Conservation (phyloP, 1,140 invertebrate species). For the Pseudomyrmex pallidus region DNA sequence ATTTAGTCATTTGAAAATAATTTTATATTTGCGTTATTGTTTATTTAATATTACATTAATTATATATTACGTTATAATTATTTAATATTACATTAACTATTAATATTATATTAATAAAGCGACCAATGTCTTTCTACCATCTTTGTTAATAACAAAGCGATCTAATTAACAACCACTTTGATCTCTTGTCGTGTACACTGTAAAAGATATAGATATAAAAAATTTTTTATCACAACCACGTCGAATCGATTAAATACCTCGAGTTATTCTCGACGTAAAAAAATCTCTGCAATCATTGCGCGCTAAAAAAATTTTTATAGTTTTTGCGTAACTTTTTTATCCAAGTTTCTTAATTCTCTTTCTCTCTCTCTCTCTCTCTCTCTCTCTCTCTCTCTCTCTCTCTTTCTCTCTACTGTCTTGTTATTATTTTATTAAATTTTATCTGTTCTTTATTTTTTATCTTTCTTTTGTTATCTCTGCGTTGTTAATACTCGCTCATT, state of each 20-base stretch:
- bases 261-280: background rate
- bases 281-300: background rate
- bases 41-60: background rate
- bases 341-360: background rate
- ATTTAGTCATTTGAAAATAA: too few relatives aligned
- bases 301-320: conserved; percentile 7
- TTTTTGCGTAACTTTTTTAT: background rate
- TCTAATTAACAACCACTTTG: background rate
- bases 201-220: background rate
- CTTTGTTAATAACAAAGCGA: background rate
- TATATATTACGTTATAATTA: too few relatives aligned
- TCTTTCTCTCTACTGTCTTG: too few relatives aligned
- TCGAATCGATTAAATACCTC: conserved; percentile 31
- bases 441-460: too few relatives aligned
- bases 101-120: background rate
- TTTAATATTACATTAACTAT: background rate
- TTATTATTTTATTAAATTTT: too few relatives aligned
- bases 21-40: too few relatives aligned
- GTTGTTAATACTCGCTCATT: too few relatives aligned
- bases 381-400: too few relatives aligned
- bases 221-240: conserved; percentile 25
- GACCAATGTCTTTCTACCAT: background rate
- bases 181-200: background rate
- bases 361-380: too few relatives aligned
- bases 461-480: too few relatives aligned